A percentile compares a stretch with the other conserved stretches of the same genome.
phyloP scores from a whole-genome alignment of 2,113 vertebrate genomes.

The Falcunculus frontatus region DNA sequence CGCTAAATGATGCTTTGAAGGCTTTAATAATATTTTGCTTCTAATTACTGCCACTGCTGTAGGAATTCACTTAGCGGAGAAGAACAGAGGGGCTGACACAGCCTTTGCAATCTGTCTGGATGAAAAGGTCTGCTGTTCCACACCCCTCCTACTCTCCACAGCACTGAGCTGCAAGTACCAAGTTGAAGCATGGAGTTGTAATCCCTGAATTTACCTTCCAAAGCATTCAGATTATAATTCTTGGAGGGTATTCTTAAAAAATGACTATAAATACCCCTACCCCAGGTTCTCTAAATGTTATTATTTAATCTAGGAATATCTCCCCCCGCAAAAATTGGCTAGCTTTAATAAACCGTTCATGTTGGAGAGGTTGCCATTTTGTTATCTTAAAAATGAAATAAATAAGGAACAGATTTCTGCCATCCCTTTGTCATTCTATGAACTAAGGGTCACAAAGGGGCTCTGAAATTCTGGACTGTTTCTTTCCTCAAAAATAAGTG shows the following conservation, averaged over 20 bases:
- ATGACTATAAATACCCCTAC: accelerated
- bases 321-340: accelerated
- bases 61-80: neutral
- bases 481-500: neutral
- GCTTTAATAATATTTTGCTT: neutral
- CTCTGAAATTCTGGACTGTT: neutral
- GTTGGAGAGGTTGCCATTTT: neutral
- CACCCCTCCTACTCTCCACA: neutral
- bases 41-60: neutral
- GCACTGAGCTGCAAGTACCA: neutral
- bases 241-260: neutral
- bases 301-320: neutral
- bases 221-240: neutral
- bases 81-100: neutral
- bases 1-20: neutral
- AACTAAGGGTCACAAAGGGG: neutral
- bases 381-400: neutral
- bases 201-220: neutral
- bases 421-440: neutral
- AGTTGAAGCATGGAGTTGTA: neutral
- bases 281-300: neutral
- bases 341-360: neutral
- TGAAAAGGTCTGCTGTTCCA: neutral
- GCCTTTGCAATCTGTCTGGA: neutral
- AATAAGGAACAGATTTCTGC: neutral